Percentiles rank a stretch among this genome's conserved stretches.
Conservation (phyloP, 2,888 invertebrate species). For the Conus canariensis region DNA sequence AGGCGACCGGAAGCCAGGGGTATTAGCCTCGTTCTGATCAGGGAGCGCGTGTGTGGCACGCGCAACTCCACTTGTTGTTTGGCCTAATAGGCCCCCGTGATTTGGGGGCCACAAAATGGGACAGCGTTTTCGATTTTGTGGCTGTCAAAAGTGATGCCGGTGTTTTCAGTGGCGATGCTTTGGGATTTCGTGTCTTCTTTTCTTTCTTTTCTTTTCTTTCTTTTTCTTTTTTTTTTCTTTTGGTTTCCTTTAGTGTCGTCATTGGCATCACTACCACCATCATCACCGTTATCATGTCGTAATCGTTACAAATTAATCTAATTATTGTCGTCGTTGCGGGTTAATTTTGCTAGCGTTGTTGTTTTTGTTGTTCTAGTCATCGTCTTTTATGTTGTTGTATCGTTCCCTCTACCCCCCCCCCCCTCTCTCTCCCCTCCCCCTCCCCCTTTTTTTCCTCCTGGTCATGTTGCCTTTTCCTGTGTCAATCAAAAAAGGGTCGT, state of each 20-base stretch:
- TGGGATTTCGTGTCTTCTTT: neutral
- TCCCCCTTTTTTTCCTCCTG: no score
- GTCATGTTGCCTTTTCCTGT: no score
- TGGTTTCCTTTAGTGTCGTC: neutral
- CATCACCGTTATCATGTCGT: neutral
- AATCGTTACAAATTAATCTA: neutral
- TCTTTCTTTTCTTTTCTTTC: neutral
- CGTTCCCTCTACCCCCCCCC: no score
- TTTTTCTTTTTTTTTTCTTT: neutral
- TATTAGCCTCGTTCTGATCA: neutral
- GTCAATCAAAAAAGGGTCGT: no score
- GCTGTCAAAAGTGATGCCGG: neutral
- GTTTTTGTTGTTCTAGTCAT: no score
- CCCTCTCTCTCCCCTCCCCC: no score
- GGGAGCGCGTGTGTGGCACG: conserved; percentile 6
- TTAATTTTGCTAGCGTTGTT: no score
- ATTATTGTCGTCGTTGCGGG: neutral
- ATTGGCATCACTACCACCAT: neutral
- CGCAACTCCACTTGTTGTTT: neutral
- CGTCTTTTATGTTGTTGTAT: no score
- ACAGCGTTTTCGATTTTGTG: neutral
- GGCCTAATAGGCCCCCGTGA: neutral
- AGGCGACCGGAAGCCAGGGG: neutral
- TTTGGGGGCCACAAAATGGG: neutral
- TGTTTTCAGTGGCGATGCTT: neutral